Base-by-base conservation (phyloP, 2,888 invertebrate species). In the Aspidiotus rigidus region DNA sequence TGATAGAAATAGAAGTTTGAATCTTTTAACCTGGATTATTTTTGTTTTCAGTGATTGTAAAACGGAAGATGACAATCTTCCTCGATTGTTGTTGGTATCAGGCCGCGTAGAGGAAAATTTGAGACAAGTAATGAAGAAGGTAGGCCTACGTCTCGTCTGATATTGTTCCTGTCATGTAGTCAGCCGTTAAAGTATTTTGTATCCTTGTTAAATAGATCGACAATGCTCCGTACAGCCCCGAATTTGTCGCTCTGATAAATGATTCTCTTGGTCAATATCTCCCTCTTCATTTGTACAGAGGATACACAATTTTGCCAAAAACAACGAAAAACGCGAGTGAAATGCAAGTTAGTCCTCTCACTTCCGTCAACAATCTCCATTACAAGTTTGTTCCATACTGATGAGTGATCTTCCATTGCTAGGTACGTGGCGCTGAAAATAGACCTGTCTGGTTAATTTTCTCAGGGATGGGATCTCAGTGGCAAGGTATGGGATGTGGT, bases 401-500 rank as follows among this genome's bases (percentile, higher is more conserved):
- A 28, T 28, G 28, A 28, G 28, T 28, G 28, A n/a, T 61, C 40
- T 28, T 28, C 13, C 40, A n/a, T 40, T 62, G 15, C n/a, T 28
- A 69, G 69, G 61, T 69, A 8, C 54, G 54, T 17, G 55, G 28
- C 10, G 69, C 54, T 15, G 53, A 44, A 17, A 71, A 72, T 63
- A 75, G 80, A 5, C 85, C 85, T 61, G 74, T 81, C 41, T 89
- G 87, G 86, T 87, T 83, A 75, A 80, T 87, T 39, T 87, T 85
- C 78, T 84, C 87, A 70, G 88, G 88, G 53, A 88, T 89, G 88
- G 88, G 88, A 9, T 83, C 84, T 16, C 88, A 89, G 77, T 93
- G 92, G 92, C 80, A 85, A 10, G 87, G 87, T 72, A 92, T 94
- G 90, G 93, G 88, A 7, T 80, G 82, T 9, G 82, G 86, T 57